Evolutionary conservation across 2,113 vertebrate species (phyloP).

Genomic region (Elaphurus davidianus): DNA sequence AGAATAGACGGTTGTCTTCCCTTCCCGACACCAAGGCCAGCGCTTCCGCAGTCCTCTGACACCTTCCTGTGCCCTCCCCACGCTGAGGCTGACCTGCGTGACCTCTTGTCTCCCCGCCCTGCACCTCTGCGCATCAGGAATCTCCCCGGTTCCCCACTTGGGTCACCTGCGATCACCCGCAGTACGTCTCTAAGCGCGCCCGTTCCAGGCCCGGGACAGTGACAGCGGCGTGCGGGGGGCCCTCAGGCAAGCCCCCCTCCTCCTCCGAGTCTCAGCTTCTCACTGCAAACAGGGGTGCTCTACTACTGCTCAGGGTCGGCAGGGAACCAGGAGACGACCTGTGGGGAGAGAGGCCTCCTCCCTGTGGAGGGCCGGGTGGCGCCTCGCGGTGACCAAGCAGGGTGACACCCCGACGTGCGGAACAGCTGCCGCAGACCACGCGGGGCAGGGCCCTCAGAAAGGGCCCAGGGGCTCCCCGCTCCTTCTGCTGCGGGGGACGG

Average conservation of each 20-base stretch:
- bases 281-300: background rate
- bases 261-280: background rate
- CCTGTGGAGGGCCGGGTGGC: background rate
- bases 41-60: accelerated
- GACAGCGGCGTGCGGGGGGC: accelerated
- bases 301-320: accelerated
- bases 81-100: accelerated
- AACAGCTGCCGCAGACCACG: accelerated
- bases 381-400: no score
- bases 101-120: accelerated
- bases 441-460: accelerated
- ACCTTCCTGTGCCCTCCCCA: accelerated
- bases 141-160: accelerated
- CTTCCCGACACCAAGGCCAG: background rate
- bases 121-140: no score
- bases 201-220: accelerated
- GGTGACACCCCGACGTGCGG: accelerated
- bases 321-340: accelerated
- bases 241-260: no score
- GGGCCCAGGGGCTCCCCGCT: background rate
- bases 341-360: background rate
- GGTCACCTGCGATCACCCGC: accelerated
- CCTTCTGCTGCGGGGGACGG: accelerated
- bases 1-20: accelerated
- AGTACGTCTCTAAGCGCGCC: accelerated